These are phyloP conservation scores for Pocota personata DNA, from an alignment of 2,888 invertebrate species.

Conservation along the genomic window DNA sequence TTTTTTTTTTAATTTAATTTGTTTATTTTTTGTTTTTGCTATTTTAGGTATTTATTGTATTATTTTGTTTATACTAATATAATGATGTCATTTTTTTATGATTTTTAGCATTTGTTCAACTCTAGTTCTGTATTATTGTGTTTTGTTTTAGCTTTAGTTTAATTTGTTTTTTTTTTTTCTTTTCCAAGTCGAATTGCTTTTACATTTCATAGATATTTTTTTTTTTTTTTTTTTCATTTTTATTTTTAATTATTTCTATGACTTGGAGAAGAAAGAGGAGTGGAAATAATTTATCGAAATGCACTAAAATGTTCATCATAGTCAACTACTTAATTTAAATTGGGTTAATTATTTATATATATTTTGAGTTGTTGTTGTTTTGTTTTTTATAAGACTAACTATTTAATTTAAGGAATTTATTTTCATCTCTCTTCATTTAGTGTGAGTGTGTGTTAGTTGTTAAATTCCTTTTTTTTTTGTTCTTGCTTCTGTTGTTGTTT, in stretches of 20 bases:
- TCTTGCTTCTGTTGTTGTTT: constrained; percentile 25
- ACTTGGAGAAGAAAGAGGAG: constrained; percentile 72
- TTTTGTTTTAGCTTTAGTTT: constrained; percentile 52
- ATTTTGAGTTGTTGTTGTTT: constrained; percentile 35
- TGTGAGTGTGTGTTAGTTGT: constrained; percentile 59
- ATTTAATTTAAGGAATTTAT: constrained; percentile 58
- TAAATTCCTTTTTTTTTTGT: constrained; percentile 56
- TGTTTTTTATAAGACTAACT: constrained; percentile 62
- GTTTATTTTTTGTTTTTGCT: constrained; percentile 34
- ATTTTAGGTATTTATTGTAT: constrained; percentile 51
- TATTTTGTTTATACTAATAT: constrained; percentile 40
- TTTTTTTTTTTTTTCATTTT: constrained; percentile 22
- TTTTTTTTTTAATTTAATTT: constrained; percentile 4
- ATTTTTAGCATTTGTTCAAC: constrained; percentile 63
- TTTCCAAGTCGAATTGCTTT: constrained; percentile 73
- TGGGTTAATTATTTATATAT: constrained; percentile 67
- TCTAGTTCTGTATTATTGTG: constrained; percentile 60
- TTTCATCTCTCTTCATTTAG: constrained; percentile 51
- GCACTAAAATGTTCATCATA: constrained; percentile 69
- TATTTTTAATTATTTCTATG: constrained; percentile 54
- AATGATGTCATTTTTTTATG: constrained; percentile 47
- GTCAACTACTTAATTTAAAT: constrained; percentile 72
- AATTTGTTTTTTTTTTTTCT: constrained; percentile 40
- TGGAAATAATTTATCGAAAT: constrained; percentile 69
- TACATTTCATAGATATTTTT: constrained; percentile 41